Evolutionary conservation across 2,797 vertebrate genomes (phyloP).

Genomic region (Smutsia gigantea): DNA sequence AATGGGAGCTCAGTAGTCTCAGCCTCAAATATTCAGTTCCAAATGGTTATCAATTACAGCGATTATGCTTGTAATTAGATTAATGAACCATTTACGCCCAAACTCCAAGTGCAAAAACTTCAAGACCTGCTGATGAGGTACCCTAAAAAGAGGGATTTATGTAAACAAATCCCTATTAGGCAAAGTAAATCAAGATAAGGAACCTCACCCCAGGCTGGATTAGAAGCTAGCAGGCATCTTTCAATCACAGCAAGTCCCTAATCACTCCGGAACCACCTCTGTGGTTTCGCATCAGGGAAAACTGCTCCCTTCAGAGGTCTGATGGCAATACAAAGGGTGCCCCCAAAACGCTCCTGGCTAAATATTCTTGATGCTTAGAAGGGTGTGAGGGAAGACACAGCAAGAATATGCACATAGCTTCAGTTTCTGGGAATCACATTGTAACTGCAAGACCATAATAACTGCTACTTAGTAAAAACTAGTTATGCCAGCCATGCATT

Average conservation of each 20-base stretch:
- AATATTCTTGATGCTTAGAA: slow-evolving; percentile 75
- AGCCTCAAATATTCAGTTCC: slow-evolving; percentile 82
- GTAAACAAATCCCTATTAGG: slow-evolving; percentile 86
- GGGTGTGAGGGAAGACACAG: slow-evolving; percentile 66
- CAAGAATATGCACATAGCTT: slow-evolving; percentile 77
- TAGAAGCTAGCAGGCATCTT: slow-evolving; percentile 76
- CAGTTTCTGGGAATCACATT: slow-evolving; percentile 79
- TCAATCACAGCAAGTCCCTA: slow-evolving; percentile 80
- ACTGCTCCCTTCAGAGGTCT: slow-evolving; percentile 82
- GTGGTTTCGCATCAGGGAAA: slow-evolving; percentile 83
- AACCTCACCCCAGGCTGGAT: slow-evolving; percentile 79
- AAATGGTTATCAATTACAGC: slow-evolving; percentile 89
- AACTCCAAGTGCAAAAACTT: slow-evolving; percentile 86
- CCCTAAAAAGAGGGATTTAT: slow-evolving; percentile 79
- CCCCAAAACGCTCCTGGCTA: slow-evolving; percentile 84
- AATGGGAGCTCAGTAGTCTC: slow-evolving; percentile 78
- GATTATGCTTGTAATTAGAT: slow-evolving; percentile 89
- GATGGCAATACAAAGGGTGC: slow-evolving; percentile 87
- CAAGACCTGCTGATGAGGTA: slow-evolving; percentile 79
- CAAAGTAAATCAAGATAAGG: slow-evolving; percentile 81
- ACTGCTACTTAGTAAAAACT: slow-evolving; percentile 85
- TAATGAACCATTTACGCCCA: slow-evolving; percentile 87
- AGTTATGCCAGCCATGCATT: slow-evolving; percentile 84
- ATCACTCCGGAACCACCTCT: slow-evolving; percentile 84
- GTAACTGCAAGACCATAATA: slow-evolving; percentile 79